A percentile compares a stretch with the other conserved stretches of the same genome.
Conservation (phyloP, 2,113 vertebrate species). For the Gnathonemus echidnorhynchus region DNA sequence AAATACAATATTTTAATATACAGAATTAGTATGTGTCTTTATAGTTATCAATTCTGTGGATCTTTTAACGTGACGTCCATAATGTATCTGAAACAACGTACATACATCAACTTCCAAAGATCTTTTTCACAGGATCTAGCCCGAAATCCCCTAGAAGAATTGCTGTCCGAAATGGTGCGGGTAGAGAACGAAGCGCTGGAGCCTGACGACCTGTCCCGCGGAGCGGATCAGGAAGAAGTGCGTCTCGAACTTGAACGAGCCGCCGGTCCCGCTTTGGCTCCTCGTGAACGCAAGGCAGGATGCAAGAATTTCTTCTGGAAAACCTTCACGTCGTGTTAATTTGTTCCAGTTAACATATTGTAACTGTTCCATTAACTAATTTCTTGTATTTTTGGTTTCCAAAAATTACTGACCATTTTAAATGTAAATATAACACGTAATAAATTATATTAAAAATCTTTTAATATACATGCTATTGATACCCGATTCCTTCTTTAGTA, state of each 20-base stretch:
- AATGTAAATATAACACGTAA: constrained; percentile 62
- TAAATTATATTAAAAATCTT: constrained; percentile 53
- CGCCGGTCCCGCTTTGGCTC: constrained; percentile 73
- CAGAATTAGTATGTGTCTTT: neutral
- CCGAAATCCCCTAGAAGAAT: constrained; percentile 78
- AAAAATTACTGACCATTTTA: constrained; percentile 23
- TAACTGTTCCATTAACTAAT: constrained; percentile 10
- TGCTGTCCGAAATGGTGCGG: constrained; percentile 85
- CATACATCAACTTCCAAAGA: neutral
- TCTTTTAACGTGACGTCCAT: neutral
- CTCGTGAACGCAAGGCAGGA: constrained; percentile 91
- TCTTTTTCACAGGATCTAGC: constrained; percentile 68
- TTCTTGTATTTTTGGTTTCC: constrained; percentile 10
- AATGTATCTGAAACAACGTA: neutral
- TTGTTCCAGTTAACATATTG: constrained; percentile 1
- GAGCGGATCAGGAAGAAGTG: constrained; percentile 73
- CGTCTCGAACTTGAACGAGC: constrained; percentile 80
- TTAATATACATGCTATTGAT: constrained; percentile 35
- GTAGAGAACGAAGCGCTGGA: constrained; percentile 86
- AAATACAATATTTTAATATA: neutral
- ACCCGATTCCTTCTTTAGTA: constrained; percentile 8
- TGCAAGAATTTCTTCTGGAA: constrained; percentile 99
- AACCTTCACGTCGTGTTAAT: constrained; percentile 97
- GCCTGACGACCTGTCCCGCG: constrained; percentile 70
- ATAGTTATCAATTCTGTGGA: neutral